These are phyloP conservation scores for Lycaon pictus DNA, from an alignment of 2,113 vertebrate genomes.

Conservation along the genomic window DNA sequence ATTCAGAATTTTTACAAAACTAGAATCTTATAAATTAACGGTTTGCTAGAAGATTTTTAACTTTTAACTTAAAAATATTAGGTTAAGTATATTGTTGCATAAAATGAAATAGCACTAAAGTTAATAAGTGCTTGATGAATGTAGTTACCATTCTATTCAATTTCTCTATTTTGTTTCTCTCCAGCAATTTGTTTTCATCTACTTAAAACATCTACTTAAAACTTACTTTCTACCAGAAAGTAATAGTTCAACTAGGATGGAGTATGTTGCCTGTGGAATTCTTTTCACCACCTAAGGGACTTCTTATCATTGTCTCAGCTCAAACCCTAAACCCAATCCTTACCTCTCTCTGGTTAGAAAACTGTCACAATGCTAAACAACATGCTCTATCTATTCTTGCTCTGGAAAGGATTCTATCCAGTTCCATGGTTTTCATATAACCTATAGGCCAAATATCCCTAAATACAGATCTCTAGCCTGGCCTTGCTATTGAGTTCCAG, in stretches of 20 bases:
- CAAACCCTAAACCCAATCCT: neutral
- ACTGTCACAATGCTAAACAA: neutral
- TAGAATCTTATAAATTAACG: neutral
- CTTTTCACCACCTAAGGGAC: neutral
- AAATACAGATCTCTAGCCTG: neutral
- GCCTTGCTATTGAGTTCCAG: neutral
- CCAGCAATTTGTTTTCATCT: neutral
- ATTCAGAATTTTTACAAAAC: neutral
- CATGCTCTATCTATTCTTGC: neutral
- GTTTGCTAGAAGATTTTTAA: slow-evolving; percentile 16
- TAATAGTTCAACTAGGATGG: neutral
- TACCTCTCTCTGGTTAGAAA: slow-evolving; percentile 2
- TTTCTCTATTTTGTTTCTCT: slow-evolving; percentile 1
- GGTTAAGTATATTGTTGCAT: neutral
- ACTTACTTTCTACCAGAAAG: neutral
- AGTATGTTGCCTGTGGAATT: neutral
- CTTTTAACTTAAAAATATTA: neutral
- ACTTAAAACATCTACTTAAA: neutral
- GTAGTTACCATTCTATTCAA: neutral
- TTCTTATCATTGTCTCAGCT: neutral
- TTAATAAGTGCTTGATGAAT: neutral
- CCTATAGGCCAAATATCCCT: neutral
- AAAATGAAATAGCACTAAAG: neutral
- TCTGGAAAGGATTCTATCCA: neutral
- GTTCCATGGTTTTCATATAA: neutral